phyloP scores from a whole-genome alignment of 2,888 invertebrate genomes.

The Hypolimnas misippus region DNA sequence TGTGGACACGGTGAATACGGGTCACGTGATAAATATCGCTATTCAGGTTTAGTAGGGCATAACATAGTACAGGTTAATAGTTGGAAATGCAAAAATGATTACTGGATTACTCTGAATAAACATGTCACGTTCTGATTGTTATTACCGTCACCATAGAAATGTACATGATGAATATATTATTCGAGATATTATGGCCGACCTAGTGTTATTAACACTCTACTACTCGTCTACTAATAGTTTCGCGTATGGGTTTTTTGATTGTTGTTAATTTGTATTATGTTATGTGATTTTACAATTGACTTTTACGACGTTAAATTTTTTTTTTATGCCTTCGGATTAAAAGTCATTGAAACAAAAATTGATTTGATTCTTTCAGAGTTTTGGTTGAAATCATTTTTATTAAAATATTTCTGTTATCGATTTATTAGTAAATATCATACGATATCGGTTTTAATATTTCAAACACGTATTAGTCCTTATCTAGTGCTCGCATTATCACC shows the following conservation, averaged over 20 bases:
- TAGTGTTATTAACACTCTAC: too few species aligned
- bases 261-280: too few species aligned
- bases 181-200: too few species aligned
- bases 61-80: conserved; percentile 17
- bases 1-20: conserved; percentile 36
- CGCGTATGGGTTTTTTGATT: too few species aligned
- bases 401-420: conserved; percentile 1
- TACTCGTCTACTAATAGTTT: too few species aligned
- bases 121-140: conserved; percentile 7
- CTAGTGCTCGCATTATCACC: conserved; percentile 51
- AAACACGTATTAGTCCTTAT: conserved; percentile 47
- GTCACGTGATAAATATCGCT: conserved; percentile 37
- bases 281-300: too few species aligned
- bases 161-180: too few species aligned
- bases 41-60: conserved; percentile 31
- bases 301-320: too few species aligned
- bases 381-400: neutral
- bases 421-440: conserved; percentile 4
- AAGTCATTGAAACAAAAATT: too few species aligned
- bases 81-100: conserved; percentile 18
- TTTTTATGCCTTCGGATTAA: too few species aligned
- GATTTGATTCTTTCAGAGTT: too few species aligned
- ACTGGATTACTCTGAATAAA: conserved; percentile 5
- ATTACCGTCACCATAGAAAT: neutral
- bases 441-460: conserved; percentile 27